Evolutionary conservation across 2,888 invertebrate species (phyloP).

Genomic region (Acanthosepion lycidas): DNA sequence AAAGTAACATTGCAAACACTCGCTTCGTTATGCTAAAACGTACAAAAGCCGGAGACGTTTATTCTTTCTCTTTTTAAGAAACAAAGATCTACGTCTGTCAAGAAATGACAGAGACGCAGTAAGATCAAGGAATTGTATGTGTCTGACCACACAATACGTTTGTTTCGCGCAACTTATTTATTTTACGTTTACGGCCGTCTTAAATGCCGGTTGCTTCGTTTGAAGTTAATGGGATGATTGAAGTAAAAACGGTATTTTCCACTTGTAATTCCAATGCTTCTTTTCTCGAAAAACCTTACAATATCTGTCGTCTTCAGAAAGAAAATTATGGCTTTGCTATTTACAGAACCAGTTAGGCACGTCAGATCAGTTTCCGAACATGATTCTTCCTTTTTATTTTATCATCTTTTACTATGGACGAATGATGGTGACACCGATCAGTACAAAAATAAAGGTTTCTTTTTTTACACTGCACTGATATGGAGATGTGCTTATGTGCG

Average conservation of each 20-base stretch:
- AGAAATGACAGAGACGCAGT: not conserved
- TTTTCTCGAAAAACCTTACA: not conserved
- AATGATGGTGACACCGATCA: not conserved
- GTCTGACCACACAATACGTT: not conserved
- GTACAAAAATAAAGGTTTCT: not conserved
- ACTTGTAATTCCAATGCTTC: not conserved
- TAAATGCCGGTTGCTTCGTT: not conserved
- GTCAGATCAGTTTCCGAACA: not conserved
- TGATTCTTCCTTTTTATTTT: not conserved
- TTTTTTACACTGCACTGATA: not conserved
- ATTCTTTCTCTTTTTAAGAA: not conserved
- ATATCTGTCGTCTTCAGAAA: not conserved
- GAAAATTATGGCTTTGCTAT: not conserved
- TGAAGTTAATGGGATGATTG: not conserved
- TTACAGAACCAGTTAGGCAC: constrained; percentile 9
- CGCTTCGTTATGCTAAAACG: not conserved
- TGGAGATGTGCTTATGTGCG: not conserved
- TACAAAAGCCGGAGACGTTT: not conserved
- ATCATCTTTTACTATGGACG: not conserved
- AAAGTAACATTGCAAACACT: not conserved
- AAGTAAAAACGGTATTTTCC: not conserved
- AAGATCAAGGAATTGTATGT: not conserved
- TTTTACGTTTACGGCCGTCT: constrained; percentile 1
- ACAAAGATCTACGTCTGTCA: not conserved
- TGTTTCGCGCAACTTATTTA: not conserved